Percentiles rank a stretch among this genome's conserved stretches.
Conservation (phyloP, 2,797 vertebrate species). For the Psittacula derbiana region DNA sequence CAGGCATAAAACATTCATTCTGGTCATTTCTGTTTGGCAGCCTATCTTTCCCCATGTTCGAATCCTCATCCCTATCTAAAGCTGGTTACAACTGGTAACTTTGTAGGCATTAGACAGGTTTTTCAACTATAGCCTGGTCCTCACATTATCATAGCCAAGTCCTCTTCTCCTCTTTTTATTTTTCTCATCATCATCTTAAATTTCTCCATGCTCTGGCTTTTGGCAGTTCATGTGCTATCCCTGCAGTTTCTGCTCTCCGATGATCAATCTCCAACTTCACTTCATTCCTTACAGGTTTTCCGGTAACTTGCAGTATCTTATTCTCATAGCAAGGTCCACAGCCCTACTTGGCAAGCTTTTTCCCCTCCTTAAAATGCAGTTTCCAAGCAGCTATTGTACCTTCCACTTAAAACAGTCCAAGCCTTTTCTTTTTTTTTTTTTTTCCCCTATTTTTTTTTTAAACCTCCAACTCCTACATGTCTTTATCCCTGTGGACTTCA, state of each 20-base stretch:
- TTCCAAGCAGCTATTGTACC: not conserved
- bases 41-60: not conserved
- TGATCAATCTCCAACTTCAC: not conserved
- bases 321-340: not conserved
- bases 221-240: not conserved
- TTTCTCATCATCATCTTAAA: not conserved
- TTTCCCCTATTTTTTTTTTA: too few relatives aligned
- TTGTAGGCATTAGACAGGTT: not conserved
- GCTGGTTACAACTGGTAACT: not conserved
- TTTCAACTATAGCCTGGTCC: not conserved
- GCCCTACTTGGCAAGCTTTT: not conserved
- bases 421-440: too few relatives aligned
- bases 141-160: not conserved
- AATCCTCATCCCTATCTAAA: not conserved
- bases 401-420: not conserved
- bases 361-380: not conserved
- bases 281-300: conserved; percentile 11
- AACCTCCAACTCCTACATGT: not conserved
- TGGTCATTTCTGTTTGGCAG: not conserved
- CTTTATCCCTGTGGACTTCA: not conserved
- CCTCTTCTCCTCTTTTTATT: not conserved
- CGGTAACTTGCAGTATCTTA: not conserved
- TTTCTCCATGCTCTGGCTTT: not conserved
- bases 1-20: not conserved
- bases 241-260: not conserved